These are phyloP conservation scores for Stichopus horrens DNA, from an alignment of 53 echinoderm and acorn worm genomes.

Conservation along the genomic window DNA sequence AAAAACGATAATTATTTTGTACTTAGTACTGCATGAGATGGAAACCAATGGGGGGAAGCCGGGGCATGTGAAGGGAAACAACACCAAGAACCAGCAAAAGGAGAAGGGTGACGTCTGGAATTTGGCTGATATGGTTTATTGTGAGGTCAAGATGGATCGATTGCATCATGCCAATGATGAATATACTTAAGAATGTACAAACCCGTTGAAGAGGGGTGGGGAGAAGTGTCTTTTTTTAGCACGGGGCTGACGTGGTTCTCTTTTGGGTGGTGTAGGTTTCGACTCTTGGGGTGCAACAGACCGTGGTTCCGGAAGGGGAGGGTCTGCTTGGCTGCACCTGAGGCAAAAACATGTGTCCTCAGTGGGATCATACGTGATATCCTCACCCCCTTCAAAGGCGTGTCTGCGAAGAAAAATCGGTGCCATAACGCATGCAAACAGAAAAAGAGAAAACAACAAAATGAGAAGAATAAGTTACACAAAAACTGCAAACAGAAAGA, in stretches of 20 bases:
- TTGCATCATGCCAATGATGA: too few relatives aligned
- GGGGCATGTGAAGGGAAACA: too few relatives aligned
- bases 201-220: constrained; percentile 25
- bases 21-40: too few relatives aligned
- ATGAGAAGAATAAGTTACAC: constrained; percentile 16
- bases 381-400: constrained; percentile 88
- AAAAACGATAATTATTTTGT: too few relatives aligned
- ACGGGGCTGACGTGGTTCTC: constrained; percentile 1
- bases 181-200: not conserved
- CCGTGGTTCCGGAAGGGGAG: not conserved
- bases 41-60: too few relatives aligned
- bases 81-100: too few relatives aligned
- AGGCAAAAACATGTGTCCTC: constrained; percentile 80
- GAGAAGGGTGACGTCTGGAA: too few relatives aligned
- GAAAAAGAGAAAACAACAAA: constrained; percentile 34
- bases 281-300: constrained; percentile 1
- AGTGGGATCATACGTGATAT: constrained; percentile 79
- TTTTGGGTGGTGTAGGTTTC: constrained; percentile 1
- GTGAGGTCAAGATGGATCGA: too few relatives aligned
- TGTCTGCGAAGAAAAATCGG: constrained; percentile 63
- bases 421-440: constrained; percentile 42
- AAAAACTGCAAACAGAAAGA: constrained; percentile 48
- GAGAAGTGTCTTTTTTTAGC: not conserved
- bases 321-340: constrained; percentile 54
- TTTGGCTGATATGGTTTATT: too few relatives aligned